Conservation (phyloP, 1,140 invertebrate species). For the Atta colombica region DNA sequence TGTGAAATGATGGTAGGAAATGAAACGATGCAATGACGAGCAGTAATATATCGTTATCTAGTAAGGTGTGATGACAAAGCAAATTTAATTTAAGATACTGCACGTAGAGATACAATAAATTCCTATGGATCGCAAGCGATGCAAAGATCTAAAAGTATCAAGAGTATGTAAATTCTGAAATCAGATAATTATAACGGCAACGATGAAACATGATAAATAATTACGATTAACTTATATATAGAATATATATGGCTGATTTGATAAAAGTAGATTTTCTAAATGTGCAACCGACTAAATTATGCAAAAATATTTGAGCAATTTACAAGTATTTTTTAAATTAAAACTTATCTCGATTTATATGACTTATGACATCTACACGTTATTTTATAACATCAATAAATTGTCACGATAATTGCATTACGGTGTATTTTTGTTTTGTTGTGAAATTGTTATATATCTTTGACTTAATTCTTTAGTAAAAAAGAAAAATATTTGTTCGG, state of each 20-base stretch:
- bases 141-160: slow-evolving; percentile 46
- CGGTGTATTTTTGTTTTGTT: background rate
- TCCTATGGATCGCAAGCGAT: slow-evolving; percentile 5
- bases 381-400: background rate
- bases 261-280: slow-evolving; percentile 27
- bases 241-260: slow-evolving; percentile 17
- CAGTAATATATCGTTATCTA: slow-evolving; percentile 8
- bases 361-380: background rate
- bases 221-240: slow-evolving; percentile 76
- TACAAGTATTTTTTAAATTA: background rate
- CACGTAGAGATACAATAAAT: slow-evolving; percentile 54
- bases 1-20: slow-evolving; percentile 6
- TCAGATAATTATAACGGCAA: slow-evolving; percentile 75
- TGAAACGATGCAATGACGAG: background rate
- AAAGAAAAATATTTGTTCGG: background rate
- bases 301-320: background rate
- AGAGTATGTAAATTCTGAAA: slow-evolving; percentile 57
- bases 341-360: background rate
- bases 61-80: slow-evolving; percentile 30
- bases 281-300: background rate
- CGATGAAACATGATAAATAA: slow-evolving; percentile 70
- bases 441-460: background rate
- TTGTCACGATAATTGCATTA: background rate
- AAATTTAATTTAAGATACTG: slow-evolving; percentile 57
- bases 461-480: background rate